Evolutionary conservation across 1,140 invertebrate species (phyloP).

Genomic region (Ephestia elutella): DNA sequence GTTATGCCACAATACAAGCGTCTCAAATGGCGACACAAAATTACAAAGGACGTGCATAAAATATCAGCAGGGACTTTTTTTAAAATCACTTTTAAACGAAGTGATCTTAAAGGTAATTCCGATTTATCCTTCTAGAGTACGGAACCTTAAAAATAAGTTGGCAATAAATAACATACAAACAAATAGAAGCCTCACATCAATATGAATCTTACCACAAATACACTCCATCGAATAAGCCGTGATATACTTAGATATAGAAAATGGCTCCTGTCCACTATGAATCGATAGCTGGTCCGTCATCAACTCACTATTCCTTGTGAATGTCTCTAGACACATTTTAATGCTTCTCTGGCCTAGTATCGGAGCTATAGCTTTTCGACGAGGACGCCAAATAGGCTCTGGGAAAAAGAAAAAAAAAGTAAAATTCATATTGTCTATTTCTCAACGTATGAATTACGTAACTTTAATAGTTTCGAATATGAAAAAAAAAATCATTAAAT

Average conservation of each 20-base stretch:
- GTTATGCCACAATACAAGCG: no score
- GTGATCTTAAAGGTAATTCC: no score
- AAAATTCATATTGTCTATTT: not conserved
- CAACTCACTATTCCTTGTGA: conserved; percentile 14
- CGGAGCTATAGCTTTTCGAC: conserved; percentile 23
- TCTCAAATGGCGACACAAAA: no score
- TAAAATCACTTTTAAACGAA: no score
- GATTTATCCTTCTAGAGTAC: no score
- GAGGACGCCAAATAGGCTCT: conserved; percentile 27
- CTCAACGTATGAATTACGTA: not conserved
- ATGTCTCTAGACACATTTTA: conserved; percentile 15
- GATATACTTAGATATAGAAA: conserved; percentile 21
- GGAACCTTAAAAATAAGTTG: no score
- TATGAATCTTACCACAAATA: conserved; percentile 21
- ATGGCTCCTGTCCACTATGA: conserved; percentile 6
- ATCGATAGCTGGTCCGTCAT: conserved; percentile 12
- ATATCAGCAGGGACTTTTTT: no score
- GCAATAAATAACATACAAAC: no score
- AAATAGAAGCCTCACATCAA: no score
- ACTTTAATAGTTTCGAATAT: not conserved
- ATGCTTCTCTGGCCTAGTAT: conserved; percentile 19
- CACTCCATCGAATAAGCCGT: conserved; percentile 23
- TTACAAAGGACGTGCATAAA: no score
- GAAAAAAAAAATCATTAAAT: no score
- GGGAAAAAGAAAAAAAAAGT: not conserved